Evolutionary conservation across 1,140 invertebrate species (phyloP).

Genomic region (Trachelipus rathkii): DNA sequence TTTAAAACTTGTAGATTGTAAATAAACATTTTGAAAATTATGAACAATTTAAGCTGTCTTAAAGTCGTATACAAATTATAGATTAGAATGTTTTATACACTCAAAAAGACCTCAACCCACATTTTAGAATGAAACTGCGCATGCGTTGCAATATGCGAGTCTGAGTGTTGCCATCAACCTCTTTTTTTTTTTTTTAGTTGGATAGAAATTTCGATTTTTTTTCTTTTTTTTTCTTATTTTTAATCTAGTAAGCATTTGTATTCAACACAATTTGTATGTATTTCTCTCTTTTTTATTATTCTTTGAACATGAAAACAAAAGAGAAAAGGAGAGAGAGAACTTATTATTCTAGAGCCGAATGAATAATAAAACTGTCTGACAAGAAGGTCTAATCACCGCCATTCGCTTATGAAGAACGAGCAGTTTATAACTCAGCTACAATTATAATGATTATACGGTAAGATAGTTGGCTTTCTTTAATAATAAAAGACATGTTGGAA

Average conservation of each 20-base stretch:
- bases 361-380: not conserved
- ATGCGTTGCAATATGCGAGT: not conserved
- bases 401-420: not conserved
- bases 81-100: constrained; percentile 8
- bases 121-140: not conserved
- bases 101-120: constrained; percentile 4
- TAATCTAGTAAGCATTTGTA: not conserved
- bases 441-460: constrained; percentile 9
- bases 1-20: not conserved
- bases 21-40: constrained; percentile 11
- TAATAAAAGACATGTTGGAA: not conserved
- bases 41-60: constrained; percentile 5
- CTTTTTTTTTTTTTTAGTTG: not conserved
- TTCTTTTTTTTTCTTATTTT: too few relatives aligned
- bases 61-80: constrained; percentile 6
- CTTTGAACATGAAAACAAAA: constrained; percentile 2
- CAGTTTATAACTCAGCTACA: not conserved
- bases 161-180: not conserved
- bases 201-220: not conserved
- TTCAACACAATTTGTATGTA: not conserved
- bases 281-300: not conserved
- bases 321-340: not conserved
- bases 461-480: not conserved
- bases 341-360: not conserved
- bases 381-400: not conserved